Conservation (phyloP, 1,140 invertebrate genomes). For the Eurosta solidaginis region DNA sequence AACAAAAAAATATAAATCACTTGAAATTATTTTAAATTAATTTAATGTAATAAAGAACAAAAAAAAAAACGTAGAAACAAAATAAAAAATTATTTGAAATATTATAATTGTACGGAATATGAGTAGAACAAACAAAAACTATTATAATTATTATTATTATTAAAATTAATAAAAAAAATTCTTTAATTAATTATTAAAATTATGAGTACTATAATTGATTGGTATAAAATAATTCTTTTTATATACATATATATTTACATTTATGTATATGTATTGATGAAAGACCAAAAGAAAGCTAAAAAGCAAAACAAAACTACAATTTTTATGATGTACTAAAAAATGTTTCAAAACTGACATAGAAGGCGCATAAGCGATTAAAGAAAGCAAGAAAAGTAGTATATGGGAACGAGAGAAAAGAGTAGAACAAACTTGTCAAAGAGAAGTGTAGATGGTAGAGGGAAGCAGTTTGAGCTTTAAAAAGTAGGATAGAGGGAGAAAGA, state of each 20-base stretch:
- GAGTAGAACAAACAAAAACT: not conserved
- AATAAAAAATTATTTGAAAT: not conserved
- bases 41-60: not conserved
- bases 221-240: not conserved
- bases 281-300: not conserved
- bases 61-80: no score
- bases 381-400: not conserved
- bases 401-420: not conserved
- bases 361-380: not conserved
- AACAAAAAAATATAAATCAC: not conserved
- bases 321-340: not conserved
- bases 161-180: constrained; percentile 20
- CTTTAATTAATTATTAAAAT: constrained; percentile 21
- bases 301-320: not conserved
- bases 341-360: no score
- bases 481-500: no score
- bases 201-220: constrained; percentile 8
- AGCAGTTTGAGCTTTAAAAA: no score
- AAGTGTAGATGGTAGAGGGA: no score
- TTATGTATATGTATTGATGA: constrained; percentile 24
- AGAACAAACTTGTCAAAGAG: no score
- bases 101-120: constrained; percentile 20
- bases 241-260: not conserved
- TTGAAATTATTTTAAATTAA: constrained; percentile 23
- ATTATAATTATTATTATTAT: constrained; percentile 18